A percentile compares a stretch with the other conserved stretches of the same genome.
Evolutionary conservation across 2,888 invertebrate species (phyloP).

Genomic region (Helobdella robusta): DNA sequence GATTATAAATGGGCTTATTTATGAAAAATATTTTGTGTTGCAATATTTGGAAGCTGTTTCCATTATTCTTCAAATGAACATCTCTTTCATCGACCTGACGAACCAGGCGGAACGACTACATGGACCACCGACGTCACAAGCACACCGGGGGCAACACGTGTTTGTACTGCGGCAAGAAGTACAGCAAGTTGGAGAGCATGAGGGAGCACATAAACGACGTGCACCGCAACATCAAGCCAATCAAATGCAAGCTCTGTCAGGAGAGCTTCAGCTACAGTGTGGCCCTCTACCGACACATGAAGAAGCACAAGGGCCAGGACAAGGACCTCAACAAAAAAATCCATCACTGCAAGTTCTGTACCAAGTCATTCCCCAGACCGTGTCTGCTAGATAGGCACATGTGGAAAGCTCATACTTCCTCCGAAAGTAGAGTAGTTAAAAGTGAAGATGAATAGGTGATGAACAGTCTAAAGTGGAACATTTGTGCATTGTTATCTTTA

Average conservation of each 20-base stretch:
- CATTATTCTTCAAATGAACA: no score
- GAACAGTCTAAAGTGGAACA: no score
- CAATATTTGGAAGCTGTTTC: no score
- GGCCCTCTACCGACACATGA: slow-evolving; percentile 16
- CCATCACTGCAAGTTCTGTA: neutral
- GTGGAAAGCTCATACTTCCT: neutral
- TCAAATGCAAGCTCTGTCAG: slow-evolving; percentile 10
- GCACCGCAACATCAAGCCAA: slow-evolving; percentile 7
- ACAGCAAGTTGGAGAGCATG: slow-evolving; percentile 12
- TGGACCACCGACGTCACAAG: slow-evolving; percentile 17
- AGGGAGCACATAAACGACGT: slow-evolving; percentile 8
- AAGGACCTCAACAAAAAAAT: slow-evolving; percentile 13
- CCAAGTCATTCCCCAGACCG: slow-evolving; percentile 8
- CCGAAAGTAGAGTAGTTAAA: no score
- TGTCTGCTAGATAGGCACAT: slow-evolving; percentile 1
- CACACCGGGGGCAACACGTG: slow-evolving; percentile 16
- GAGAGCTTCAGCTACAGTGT: slow-evolving; percentile 14
- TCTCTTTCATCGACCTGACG: no score
- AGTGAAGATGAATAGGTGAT: no score
- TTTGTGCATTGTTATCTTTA: no score
- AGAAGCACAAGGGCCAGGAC: slow-evolving; percentile 9
- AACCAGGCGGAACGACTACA: slow-evolving; percentile 10
- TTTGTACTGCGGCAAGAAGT: slow-evolving; percentile 11
- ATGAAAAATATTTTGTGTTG: no score
- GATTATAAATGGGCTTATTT: no score